Percentiles rank a stretch among this genome's conserved stretches.
These are phyloP conservation scores for Cryptocheilus praepositus DNA, from an alignment of 2,888 invertebrate genomes.

Conservation along the genomic window DNA sequence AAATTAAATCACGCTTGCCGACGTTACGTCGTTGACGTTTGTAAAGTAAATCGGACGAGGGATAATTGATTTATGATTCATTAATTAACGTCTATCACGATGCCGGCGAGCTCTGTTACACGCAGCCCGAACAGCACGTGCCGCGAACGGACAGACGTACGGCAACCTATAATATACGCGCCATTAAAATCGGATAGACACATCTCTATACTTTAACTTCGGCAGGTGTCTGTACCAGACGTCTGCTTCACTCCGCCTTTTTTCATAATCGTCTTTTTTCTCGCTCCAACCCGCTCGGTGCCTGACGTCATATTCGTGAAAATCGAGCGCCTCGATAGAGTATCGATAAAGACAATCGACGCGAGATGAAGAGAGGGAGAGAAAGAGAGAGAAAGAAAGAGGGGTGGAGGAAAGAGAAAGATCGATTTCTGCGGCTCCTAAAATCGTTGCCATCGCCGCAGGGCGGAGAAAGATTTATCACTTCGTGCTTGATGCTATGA, in stretches of 20 bases:
- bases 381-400: slow-evolving; percentile 5
- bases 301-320: neutral
- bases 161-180: slow-evolving; percentile 19
- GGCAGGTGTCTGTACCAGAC: slow-evolving; percentile 34
- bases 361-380: neutral
- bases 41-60: slow-evolving; percentile 4
- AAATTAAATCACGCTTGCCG: neutral
- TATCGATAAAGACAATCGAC: neutral
- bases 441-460: slow-evolving; percentile 37
- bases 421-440: slow-evolving; percentile 43
- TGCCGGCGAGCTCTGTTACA: slow-evolving; percentile 8
- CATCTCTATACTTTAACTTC: slow-evolving; percentile 22
- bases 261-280: neutral
- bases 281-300: neutral
- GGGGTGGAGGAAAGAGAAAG: slow-evolving; percentile 24
- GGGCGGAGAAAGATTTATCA: slow-evolving; percentile 41
- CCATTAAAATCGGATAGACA: slow-evolving; percentile 31
- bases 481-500: slow-evolving; percentile 36
- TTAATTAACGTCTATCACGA: slow-evolving; percentile 40
- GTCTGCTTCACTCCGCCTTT: slow-evolving; percentile 22
- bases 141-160: slow-evolving; percentile 14
- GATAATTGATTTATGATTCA: slow-evolving; percentile 28
- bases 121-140: slow-evolving; percentile 35
- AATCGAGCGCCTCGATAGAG: slow-evolving; percentile 33
- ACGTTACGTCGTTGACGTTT: neutral